phyloP scores from a whole-genome alignment of 2,888 invertebrate genomes.

The Cheiracanthium punctorium region DNA sequence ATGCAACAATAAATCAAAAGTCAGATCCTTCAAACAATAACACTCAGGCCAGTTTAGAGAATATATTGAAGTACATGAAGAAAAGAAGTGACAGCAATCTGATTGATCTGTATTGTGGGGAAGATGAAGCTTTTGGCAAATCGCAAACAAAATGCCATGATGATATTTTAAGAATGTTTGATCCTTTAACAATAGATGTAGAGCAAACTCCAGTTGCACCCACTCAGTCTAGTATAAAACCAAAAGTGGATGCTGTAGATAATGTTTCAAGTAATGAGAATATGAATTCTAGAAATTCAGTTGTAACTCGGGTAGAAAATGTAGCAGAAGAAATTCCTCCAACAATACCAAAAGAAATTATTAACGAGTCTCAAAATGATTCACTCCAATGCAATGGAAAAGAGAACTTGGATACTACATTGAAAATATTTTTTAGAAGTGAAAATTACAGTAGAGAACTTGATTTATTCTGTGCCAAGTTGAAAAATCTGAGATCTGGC shows the following conservation, averaged over 20 bases:
- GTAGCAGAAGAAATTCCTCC: not conserved
- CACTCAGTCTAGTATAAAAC: not conserved
- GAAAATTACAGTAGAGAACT: conserved; percentile 62
- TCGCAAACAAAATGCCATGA: conserved; percentile 33
- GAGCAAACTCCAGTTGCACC: not conserved
- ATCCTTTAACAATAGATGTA: conserved; percentile 43
- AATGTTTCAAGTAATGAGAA: not conserved
- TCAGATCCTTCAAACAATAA: conserved; percentile 36
- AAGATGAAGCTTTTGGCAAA: conserved; percentile 26
- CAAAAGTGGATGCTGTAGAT: not conserved
- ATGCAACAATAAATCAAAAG: conserved; percentile 45
- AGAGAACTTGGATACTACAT: conserved; percentile 3
- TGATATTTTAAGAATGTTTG: conserved; percentile 68
- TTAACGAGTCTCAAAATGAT: not conserved
- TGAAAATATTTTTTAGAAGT: conserved; percentile 44
- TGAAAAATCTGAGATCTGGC: conserved; percentile 75
- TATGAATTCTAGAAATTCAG: not conserved
- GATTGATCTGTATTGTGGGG: conserved; percentile 66
- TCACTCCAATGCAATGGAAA: not conserved
- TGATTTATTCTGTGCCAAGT: conserved; percentile 65
- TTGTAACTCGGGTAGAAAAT: not conserved
- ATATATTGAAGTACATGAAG: conserved; percentile 69
- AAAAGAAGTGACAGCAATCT: conserved; percentile 69
- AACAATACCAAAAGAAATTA: conserved; percentile 14
- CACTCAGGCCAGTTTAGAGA: conserved; percentile 54